A percentile compares a stretch with the other conserved stretches of the same genome.
These are phyloP conservation scores for Charadrius vociferus DNA, from an alignment of 2,113 vertebrate genomes.

Conservation along the genomic window DNA sequence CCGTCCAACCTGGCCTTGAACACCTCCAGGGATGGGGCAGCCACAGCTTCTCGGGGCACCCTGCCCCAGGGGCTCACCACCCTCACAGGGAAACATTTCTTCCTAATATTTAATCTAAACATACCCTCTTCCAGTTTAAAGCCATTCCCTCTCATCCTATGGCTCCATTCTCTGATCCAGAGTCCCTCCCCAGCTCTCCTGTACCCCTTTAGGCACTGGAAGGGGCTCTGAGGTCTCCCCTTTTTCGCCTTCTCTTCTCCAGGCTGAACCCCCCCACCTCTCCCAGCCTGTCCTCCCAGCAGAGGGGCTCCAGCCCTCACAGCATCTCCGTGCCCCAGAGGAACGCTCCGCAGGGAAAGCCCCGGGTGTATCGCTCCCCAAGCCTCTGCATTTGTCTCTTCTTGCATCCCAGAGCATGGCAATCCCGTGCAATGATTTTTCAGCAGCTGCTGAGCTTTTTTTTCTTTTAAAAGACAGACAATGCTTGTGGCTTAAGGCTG, in stretches of 20 bases:
- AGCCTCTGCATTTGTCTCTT: neutral
- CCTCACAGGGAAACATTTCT: neutral
- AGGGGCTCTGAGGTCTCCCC: neutral
- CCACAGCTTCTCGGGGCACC: neutral
- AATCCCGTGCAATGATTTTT: neutral
- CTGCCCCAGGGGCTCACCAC: neutral
- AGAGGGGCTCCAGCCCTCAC: neutral
- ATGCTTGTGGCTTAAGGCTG: neutral
- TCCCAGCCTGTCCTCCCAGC: neutral
- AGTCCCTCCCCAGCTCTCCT: neutral
- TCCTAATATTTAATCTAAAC: neutral
- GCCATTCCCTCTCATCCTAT: neutral
- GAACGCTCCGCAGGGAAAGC: neutral
- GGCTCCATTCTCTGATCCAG: neutral
- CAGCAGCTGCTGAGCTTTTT: neutral
- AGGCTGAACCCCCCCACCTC: neutral
- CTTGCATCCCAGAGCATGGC: neutral
- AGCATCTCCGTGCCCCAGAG: neutral
- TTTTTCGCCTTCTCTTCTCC: neutral
- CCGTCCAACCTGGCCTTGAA: neutral
- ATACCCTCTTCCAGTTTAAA: neutral
- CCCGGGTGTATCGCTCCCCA: accelerated
- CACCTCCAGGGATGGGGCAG: neutral
- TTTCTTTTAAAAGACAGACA: neutral
- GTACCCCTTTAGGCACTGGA: neutral